Evolutionary conservation across 2,888 invertebrate genomes (phyloP), one percentile per base, ranked within the genome.

Genomic region (Synergus gifuensis): DNA sequence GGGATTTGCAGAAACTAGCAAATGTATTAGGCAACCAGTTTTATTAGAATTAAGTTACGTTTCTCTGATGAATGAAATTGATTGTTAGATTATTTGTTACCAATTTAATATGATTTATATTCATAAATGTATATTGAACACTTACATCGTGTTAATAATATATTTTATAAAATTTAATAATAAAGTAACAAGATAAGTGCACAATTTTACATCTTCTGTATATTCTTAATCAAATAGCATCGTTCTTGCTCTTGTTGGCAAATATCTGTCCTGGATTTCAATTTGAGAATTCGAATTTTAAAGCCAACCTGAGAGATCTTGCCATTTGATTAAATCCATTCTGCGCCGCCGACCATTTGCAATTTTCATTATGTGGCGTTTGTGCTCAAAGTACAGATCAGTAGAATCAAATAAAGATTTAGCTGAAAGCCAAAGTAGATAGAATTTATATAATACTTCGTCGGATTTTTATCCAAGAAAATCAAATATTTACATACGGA

Each of bases 371-470:
- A 67, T 67, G 67, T 44, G 67, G 46, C 22, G 46, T 14, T 46
- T 44, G 46, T 67, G 28, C 67, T 67, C 16, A 46, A 22, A 67
- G 67, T 22, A 67, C 7, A 46, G 28, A 22, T 67, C 46, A 67
- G 46, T 28, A 69, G 69, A 49, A 28, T 69, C 49, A 69, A 67
- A 69, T 69, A 69, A 69, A 69, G 69, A 69, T 69, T 69, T 49
- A 69, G 69, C 3, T 49, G 16, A 69, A 46, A 69, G 49, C n/a
- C 44, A 22, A 18, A 46, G 49, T 28, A 49, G 16, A 69, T 69
- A 8, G 49, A 69, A 16, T 49, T 69, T 69, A 69, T 69, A n/a
- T 16, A 7, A 28, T 28, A 28, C 22, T 28, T 49, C 49, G 9
- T 28, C 22, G 46, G 14, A 49, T 28, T 49, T 69, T 49, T 64